Base-by-base conservation (phyloP, 2,888 invertebrate genomes). In the Hirudinaria manillensis region DNA sequence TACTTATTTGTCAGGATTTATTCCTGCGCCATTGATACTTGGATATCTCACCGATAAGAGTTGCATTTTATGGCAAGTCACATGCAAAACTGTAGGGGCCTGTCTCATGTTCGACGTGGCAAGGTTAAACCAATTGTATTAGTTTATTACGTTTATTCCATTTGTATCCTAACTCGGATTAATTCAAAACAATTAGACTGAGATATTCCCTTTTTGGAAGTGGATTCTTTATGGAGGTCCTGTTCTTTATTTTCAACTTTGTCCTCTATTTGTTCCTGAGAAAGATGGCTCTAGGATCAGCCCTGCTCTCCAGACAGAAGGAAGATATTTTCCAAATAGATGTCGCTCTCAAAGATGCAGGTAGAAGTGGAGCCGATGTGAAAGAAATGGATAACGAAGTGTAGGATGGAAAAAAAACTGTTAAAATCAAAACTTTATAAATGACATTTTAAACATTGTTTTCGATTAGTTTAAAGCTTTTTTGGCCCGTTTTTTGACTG, bases 81-180 rank as follows among this genome's bases (percentile, higher is more conserved):
- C 68, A 0, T 79, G 79, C 65, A 73, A 70, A 7, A 71, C 27
- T 53, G 55, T 56, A 2, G 78, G 77, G 4, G 61, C 73, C 3
- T 79, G 79, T 75, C 75, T 79, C 16, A 75, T 79, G 56, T 79
- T 77, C 75, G 76, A 79, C 74, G 78, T 75, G 1, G 70, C 56
- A 65, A 66, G 61, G 51, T 78, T 76, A 32, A 16, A 36, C 3
- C 13, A 32, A 29, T 67, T 27, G 21, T 67, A n/a, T 7, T 16
- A 32, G 29, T 7, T 68, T 32, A 34, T 32, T 61, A 13, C 4
- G 13, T 53, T 65, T 13, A 65, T 65, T 65, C 24, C 13, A 24
- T 65, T 65, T 68, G 3, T 34, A 32, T 16, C 0, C 36, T 68
- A 34, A 34, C 2, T 68, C 34, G 29, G 10, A 16, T 6, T 70